These are phyloP conservation scores for Cirrhinus mrigala DNA, from an alignment of 2,797 vertebrate genomes.

Conservation along the genomic window DNA sequence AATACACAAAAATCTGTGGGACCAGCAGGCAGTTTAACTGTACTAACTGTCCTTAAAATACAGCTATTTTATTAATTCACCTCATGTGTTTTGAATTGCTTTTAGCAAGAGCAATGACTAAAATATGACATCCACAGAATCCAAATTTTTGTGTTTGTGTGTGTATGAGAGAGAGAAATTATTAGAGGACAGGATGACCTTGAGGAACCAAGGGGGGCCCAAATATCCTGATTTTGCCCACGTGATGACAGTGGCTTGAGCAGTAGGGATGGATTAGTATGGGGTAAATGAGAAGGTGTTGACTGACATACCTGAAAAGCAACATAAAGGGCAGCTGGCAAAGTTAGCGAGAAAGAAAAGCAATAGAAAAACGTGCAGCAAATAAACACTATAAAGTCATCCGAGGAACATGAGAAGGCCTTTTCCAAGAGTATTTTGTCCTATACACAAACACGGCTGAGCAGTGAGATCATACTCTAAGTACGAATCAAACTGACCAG, in stretches of 20 bases:
- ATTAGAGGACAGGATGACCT: constrained; percentile 23
- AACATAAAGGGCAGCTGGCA: background rate
- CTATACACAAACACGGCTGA: constrained; percentile 13
- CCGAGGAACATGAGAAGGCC: background rate
- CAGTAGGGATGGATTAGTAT: constrained; percentile 27
- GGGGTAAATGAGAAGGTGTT: constrained; percentile 40
- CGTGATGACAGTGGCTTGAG: constrained; percentile 20
- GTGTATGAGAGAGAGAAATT: background rate
- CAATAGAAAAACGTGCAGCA: constrained; percentile 3
- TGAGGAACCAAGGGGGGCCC: constrained; percentile 1
- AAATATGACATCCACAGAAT: background rate
- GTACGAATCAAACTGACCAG: constrained; percentile 28
- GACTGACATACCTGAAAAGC: constrained; percentile 44
- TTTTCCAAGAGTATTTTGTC: background rate
- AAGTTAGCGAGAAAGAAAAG: background rate
- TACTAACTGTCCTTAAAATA: no score
- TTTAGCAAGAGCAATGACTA: background rate
- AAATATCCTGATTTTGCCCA: constrained; percentile 6
- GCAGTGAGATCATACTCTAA: constrained; percentile 51
- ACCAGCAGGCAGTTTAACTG: no score
- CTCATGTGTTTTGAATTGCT: background rate
- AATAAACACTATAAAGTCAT: background rate
- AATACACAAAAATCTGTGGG: no score
- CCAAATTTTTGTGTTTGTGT: constrained; percentile 1
- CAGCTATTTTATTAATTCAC: background rate